Evolutionary conservation across 2,797 vertebrate species (phyloP).

Genomic region (Poliocrania exsul): DNA sequence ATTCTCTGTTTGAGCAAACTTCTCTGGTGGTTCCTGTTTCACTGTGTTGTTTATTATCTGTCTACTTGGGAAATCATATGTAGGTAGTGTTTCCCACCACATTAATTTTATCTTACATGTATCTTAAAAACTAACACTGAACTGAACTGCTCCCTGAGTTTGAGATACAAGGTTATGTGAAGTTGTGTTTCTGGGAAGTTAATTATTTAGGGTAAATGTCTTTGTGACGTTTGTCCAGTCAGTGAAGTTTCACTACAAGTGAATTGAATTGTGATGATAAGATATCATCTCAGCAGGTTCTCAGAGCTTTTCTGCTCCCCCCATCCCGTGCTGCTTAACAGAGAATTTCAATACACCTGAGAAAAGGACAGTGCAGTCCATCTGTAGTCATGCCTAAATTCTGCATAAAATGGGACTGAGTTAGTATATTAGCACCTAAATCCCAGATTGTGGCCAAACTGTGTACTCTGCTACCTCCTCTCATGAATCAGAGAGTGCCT

Average conservation of each 20-base stretch:
- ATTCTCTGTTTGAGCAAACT: slow-evolving; percentile 40
- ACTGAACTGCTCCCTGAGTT: background rate
- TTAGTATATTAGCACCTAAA: background rate
- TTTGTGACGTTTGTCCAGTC: background rate
- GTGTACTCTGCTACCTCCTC: background rate
- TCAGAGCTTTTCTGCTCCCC: background rate
- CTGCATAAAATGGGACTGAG: background rate
- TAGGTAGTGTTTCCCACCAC: slow-evolving; percentile 10
- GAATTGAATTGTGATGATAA: background rate
- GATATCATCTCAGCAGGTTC: background rate
- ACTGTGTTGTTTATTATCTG: slow-evolving; percentile 25
- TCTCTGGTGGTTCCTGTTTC: slow-evolving; percentile 37
- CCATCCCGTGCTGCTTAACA: background rate
- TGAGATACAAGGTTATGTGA: background rate
- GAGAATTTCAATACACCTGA: background rate
- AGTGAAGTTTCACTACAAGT: background rate
- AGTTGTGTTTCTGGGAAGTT: background rate
- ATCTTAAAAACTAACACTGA: background rate
- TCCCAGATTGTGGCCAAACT: background rate
- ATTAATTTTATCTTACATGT: background rate
- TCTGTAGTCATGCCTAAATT: background rate
- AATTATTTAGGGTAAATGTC: background rate
- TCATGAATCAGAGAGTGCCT: background rate
- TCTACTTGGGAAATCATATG: slow-evolving; percentile 39
- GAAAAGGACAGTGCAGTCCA: background rate